A percentile compares a stretch with the other conserved stretches of the same genome.
Evolutionary conservation across 1,140 invertebrate species (phyloP).

Genomic region (Drosophila eugracilis): DNA sequence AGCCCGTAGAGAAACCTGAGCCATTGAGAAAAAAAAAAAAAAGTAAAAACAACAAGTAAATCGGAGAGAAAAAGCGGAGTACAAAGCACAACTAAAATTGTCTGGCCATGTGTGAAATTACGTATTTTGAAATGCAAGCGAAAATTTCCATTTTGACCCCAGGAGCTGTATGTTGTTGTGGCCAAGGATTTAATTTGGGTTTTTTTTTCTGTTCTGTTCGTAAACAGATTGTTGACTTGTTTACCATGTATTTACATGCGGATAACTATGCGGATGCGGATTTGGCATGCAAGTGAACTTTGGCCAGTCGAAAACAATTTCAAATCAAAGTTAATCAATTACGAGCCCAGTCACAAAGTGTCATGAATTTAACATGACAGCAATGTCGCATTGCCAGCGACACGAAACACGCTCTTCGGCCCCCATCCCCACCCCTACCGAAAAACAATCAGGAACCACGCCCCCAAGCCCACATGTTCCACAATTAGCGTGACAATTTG

Average conservation of each 20-base stretch:
- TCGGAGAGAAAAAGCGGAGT: no score
- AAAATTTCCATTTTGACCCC: constrained; percentile 39
- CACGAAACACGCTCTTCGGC: constrained; percentile 49
- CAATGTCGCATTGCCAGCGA: constrained; percentile 19
- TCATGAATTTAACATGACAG: constrained; percentile 60
- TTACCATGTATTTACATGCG: constrained; percentile 51
- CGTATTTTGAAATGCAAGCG: constrained; percentile 40
- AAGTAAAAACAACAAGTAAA: not conserved
- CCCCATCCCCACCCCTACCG: no score
- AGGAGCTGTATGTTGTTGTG: constrained; percentile 18
- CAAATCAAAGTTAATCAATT: constrained; percentile 80
- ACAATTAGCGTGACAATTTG: constrained; percentile 80
- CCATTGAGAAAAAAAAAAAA: not conserved
- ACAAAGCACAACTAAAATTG: constrained; percentile 12
- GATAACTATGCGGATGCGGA: constrained; percentile 33
- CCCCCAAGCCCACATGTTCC: constrained; percentile 51
- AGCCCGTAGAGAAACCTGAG: not conserved
- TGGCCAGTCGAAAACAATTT: constrained; percentile 41
- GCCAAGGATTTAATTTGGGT: constrained; percentile 41
- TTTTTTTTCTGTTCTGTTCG: constrained; percentile 14
- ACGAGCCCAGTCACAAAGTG: constrained; percentile 61
- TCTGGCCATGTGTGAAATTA: constrained; percentile 55
- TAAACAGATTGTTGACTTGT: constrained; percentile 46
- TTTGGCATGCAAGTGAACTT: constrained; percentile 34
- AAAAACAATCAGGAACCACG: constrained; percentile 32